Evolutionary conservation across 2,797 vertebrate genomes (phyloP), one percentile per base, ranked within the genome.

Genomic region (Onychomys arenicola): DNA sequence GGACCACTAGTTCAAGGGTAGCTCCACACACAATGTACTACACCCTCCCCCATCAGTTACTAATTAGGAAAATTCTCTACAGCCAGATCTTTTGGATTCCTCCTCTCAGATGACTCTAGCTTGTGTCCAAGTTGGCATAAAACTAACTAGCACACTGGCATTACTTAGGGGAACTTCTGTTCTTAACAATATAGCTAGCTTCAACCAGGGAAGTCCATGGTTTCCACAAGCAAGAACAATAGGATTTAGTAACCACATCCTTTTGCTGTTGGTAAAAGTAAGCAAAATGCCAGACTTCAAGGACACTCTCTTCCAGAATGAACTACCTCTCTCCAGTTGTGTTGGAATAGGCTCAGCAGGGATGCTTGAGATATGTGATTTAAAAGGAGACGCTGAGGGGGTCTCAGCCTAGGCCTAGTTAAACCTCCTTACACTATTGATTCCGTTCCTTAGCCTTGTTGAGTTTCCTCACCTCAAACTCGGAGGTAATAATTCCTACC

Each of bases 241-340:
- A 14, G 19, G 14, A 49, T 71, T 1, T 43, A 69, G 61, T 46
- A 49, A 85, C 84, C n/a, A 5, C 57, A 69, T 69, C 6, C 32
- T n/a, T 80, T 81, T 67, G 34, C 6, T 90, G 59, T 49, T 52
- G 61, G 34, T 32, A 12, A 61, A 25, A 32, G 57, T 77, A 83
- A 96, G 46, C 25, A 76, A 85, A 94, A 69, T 37, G 10, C 9
- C 55, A 90, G 82, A 92, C 77, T 65, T 17, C 55, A 90, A 89
- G 88, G n/a, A 67, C 65, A 16, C n/a, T 57, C 17, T 11, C 25
- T 80, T 77, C 46, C 69, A 80, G 82, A 46, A 85, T 73, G 80
- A 67, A 16, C 16, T 17, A 6, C 25, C n/a, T 78, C 23, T 52
- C 16, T 10, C 1, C 5, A 4, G 23, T 0, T 76, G 12, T 67